phyloP scores from a whole-genome alignment of 2,113 vertebrate species.

The Raphicerus campestris region DNA sequence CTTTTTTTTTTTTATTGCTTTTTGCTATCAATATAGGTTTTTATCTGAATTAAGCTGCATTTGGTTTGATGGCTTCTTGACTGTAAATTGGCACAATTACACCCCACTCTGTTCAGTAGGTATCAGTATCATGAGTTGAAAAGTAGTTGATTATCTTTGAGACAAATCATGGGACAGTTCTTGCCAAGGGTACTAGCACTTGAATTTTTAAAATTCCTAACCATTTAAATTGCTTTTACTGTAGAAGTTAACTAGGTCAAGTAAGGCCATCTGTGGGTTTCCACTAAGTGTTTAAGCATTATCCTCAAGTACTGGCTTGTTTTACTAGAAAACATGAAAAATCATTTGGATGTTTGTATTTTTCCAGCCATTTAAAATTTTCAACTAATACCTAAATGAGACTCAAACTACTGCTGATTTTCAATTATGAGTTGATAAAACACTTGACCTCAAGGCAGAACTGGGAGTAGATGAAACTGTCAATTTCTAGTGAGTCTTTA shows the following conservation, averaged over 20 bases:
- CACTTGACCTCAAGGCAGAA: neutral
- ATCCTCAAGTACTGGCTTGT: neutral
- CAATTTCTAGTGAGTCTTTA: slow-evolving; percentile 17
- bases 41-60: slow-evolving; percentile 30
- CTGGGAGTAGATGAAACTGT: neutral
- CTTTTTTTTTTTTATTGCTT: slow-evolving; percentile 48
- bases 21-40: slow-evolving; percentile 30
- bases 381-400: neutral
- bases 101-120: neutral
- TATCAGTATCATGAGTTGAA: neutral
- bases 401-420: neutral
- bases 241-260: neutral
- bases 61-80: slow-evolving; percentile 36
- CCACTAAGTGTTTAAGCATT: neutral
- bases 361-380: neutral
- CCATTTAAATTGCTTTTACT: neutral
- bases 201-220: neutral
- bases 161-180: neutral
- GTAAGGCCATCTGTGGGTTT: neutral
- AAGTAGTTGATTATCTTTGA: slow-evolving; percentile 9
- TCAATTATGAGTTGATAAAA: neutral
- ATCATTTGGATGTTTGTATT: neutral
- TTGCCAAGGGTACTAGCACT: neutral
- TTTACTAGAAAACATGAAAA: slow-evolving; percentile 34
- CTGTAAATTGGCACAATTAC: neutral